These are phyloP conservation scores for Drosophila borborema DNA, from an alignment of 2,888 invertebrate species.

Conservation along the genomic window DNA sequence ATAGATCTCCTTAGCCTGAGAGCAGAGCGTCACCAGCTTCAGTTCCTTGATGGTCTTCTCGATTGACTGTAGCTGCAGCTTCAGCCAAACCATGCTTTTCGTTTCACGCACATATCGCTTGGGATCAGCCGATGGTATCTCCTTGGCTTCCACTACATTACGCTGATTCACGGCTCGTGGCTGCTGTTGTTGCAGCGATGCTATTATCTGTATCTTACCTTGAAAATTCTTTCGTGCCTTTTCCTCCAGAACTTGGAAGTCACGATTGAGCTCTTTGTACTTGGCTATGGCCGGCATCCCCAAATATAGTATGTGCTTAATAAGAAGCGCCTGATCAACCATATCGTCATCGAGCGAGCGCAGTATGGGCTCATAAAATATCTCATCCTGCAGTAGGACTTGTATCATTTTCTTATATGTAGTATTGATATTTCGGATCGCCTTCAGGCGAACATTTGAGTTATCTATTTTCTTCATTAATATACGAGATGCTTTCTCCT, in stretches of 20 bases:
- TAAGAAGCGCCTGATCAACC: constrained; percentile 82
- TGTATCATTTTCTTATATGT: constrained; percentile 82
- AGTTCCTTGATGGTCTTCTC: constrained; percentile 82
- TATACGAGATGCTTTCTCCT: constrained; percentile 73
- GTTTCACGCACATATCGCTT: constrained; percentile 83
- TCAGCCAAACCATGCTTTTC: constrained; percentile 78
- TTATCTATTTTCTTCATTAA: constrained; percentile 81
- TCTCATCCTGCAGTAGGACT: constrained; percentile 78
- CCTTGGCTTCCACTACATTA: constrained; percentile 31
- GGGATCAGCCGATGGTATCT: constrained; percentile 32
- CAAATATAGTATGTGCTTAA: constrained; percentile 80
- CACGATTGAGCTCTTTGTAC: constrained; percentile 71
- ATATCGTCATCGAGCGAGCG: constrained; percentile 82
- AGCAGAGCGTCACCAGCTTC: constrained; percentile 80
- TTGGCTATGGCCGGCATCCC: constrained; percentile 82
- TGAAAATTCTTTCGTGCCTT: constrained; percentile 69
- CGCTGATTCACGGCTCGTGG: too few species aligned
- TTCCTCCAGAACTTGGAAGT: constrained; percentile 72
- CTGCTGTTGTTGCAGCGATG: background rate
- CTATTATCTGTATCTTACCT: constrained; percentile 11
- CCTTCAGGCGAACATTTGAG: constrained; percentile 81
- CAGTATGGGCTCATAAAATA: constrained; percentile 84
- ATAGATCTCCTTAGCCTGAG: constrained; percentile 81
- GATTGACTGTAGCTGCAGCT: constrained; percentile 70
- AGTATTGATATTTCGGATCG: constrained; percentile 78